Evolutionary conservation across 2,113 vertebrate species (phyloP), one percentile per base, ranked within the genome.

Genomic region (Calonectris borealis): DNA sequence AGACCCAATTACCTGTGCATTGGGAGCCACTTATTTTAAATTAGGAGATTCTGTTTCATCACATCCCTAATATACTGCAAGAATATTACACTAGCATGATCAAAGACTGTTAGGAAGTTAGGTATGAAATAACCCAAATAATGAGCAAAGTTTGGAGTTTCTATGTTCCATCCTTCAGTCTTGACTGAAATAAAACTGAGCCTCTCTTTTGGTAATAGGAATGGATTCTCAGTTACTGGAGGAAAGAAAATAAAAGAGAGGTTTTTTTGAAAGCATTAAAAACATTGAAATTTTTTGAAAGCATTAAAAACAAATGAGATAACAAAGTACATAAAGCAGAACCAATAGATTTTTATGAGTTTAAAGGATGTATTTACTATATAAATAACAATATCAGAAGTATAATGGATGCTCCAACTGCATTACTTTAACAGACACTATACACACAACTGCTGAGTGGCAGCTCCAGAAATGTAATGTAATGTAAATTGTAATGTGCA

Each of bases 21-120:
- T 71, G 70, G 89, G 70, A 96, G 27, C 25, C 34, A 88, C 62
- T 84, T 97, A 92, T 68, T 84, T 84, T 94, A 97, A 96, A 90
- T 75, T 82, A 93, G 88, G 62, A 42, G 38, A 90, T 93, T 93
- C 96, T 92, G 62, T 97, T 97, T 97, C 93, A 97, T 93, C 94
- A 88, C 29, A 79, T 76, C 32, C 13, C 25, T 61, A 54, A 66
- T 68, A 92, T 7, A 94, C 31, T 75, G 88, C 29, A 94, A 79
- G 72, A 60, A 84, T 93, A 86, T 61, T 90, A 77, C 18, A 34
- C 58, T 51, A 51, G 14, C 31, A 77, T 93, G 81, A 97, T 95
- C 85, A 97, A 96, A 97, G 92, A 72, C 46, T 83, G 13, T 70
- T 94, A 93, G 27, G 55, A 89, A 54, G 31, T 82, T 60, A 73